Conservation (phyloP, 1,140 invertebrate species). For the Solen grandis region DNA sequence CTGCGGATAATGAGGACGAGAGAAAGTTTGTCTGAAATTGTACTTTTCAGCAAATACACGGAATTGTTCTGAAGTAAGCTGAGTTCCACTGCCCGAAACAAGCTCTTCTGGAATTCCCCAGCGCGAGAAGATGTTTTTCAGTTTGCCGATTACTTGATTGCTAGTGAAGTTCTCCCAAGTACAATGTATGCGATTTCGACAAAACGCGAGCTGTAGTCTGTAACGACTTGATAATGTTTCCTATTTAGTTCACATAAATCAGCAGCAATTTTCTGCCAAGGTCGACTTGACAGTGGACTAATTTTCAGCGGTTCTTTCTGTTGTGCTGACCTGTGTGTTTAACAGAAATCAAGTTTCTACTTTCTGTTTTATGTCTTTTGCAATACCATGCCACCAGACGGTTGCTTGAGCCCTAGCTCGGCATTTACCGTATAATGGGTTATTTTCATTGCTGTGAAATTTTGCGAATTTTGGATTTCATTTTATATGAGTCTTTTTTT, state of each 20-base stretch:
- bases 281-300: conserved; percentile 44
- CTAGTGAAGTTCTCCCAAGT: conserved; percentile 16
- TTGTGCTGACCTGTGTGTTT: conserved; percentile 23
- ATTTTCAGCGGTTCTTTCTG: conserved; percentile 46
- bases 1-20: too few relatives aligned
- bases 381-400: conserved; percentile 54
- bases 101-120: conserved; percentile 51
- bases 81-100: conserved; percentile 34
- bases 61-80: conserved; percentile 31
- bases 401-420: not conserved
- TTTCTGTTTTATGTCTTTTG: conserved; percentile 20
- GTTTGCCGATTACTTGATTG: conserved; percentile 20
- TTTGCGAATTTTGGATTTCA: too few relatives aligned
- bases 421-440: too few relatives aligned
- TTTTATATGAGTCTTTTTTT: too few relatives aligned
- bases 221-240: conserved; percentile 38
- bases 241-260: conserved; percentile 46
- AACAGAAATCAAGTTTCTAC: conserved; percentile 50
- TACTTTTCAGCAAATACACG: conserved; percentile 19
- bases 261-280: conserved; percentile 51
- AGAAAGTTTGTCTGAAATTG: conserved; percentile 28
- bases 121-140: conserved; percentile 46
- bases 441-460: too few relatives aligned
- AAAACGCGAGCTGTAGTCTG: conserved; percentile 52
- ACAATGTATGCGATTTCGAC: conserved; percentile 48